phyloP scores from a whole-genome alignment of 2,797 vertebrate genomes.

The Distichodus sexfasciatus region DNA sequence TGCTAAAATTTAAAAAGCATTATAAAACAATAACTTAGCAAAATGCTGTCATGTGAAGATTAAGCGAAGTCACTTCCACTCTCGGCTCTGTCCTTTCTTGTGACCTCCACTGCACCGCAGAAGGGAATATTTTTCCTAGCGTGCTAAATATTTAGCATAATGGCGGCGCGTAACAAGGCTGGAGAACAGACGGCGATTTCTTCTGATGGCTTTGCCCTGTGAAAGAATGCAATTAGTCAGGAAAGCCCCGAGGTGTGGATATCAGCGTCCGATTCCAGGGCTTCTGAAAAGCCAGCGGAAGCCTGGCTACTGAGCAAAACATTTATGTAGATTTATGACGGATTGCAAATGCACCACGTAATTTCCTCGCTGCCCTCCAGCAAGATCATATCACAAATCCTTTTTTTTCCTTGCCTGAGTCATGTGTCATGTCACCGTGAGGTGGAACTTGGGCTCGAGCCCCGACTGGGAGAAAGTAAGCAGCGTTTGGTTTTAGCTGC shows the following conservation, averaged over 20 bases:
- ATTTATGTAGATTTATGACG: constrained; percentile 73
- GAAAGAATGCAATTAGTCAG: constrained; percentile 18
- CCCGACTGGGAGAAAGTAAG: background rate
- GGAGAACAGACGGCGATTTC: background rate
- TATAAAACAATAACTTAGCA: no score
- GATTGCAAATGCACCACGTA: constrained; percentile 55
- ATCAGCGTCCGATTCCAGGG: constrained; percentile 12
- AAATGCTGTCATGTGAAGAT: constrained; percentile 1
- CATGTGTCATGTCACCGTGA: background rate
- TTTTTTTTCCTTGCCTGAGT: constrained; percentile 38
- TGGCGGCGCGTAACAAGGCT: no score
- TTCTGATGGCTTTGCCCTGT: constrained; percentile 3
- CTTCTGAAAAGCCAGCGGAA: constrained; percentile 21
- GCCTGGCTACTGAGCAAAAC: constrained; percentile 55
- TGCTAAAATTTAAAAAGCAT: no score
- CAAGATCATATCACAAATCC: constrained; percentile 53
- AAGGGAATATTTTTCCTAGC: background rate
- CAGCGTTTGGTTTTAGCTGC: constrained; percentile 30
- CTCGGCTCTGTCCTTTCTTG: background rate
- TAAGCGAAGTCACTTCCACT: background rate
- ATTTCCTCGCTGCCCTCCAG: constrained; percentile 60
- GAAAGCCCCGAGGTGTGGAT: constrained; percentile 26
- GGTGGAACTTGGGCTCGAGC: background rate
- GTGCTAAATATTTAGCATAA: constrained; percentile 3
- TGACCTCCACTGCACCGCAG: background rate